Evolutionary conservation across 2,113 vertebrate species (phyloP), one percentile per base, ranked within the genome.

Genomic region (Rynchops niger): DNA sequence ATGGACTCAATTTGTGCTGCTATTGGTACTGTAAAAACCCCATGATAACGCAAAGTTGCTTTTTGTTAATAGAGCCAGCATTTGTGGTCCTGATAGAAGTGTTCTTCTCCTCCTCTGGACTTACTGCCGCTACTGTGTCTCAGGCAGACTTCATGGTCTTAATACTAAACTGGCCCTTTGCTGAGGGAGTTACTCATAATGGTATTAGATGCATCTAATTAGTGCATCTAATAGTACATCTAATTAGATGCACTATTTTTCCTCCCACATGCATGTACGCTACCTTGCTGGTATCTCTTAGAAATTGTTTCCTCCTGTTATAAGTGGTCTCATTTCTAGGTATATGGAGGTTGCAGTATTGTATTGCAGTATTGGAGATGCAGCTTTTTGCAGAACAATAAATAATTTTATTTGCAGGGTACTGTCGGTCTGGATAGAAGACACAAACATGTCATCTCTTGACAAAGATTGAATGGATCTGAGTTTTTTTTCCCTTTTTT

Each of bases 231-330:
- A 45, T 47, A 47, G 47, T 19, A 10, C 47, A 47, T 47, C 19
- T 49, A 20, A 21, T 49, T 49, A 49, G 21, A 49, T 49, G 47
- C 21, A 1, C 42, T 70, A 0, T 90, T 78, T 63, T 84, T 79
- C 43, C 29, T 84, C 29, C 14, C 25, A 27, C 0, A 0, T 53
- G 23, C 34, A 25, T 9, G 7, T 20, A 5, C 2, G 0, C 27
- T 55, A 20, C 45, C 21, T 36, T 92, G 45, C 18, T 22, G 20
- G 4, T 63, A 30, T 69, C 8, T 50, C 45, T 34, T 58, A 58
- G 38, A 78, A 93, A 34, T 81, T 63, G 10, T 40, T 67, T 34
- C 14, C 5, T 92, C 26, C 12, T 92, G n/a, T 69, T 90, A 19
- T 15, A 43, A 25, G 10, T 58, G 9, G 6, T 63, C 38, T 86